phyloP scores from a whole-genome alignment of 2,888 invertebrate species.

The Brachypterus glaber region DNA sequence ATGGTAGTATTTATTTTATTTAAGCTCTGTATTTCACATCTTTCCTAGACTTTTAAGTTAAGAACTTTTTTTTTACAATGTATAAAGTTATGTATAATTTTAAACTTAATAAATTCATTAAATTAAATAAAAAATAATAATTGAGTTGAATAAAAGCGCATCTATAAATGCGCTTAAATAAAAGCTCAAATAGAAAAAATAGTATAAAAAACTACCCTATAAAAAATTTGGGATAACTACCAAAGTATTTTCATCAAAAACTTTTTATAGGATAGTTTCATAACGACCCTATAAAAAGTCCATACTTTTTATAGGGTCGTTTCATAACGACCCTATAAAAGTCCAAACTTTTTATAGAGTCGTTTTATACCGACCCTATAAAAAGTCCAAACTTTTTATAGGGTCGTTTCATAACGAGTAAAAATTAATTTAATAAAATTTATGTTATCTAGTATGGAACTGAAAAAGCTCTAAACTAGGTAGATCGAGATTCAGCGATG shows the following conservation, averaged over 20 bases:
- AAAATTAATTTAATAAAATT: too few relatives aligned
- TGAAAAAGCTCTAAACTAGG: slow-evolving; percentile 36
- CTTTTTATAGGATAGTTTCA: slow-evolving; percentile 10
- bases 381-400: too few relatives aligned
- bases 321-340: too few relatives aligned
- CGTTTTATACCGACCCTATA: too few relatives aligned
- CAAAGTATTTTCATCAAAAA: neutral
- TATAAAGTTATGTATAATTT: slow-evolving; percentile 7
- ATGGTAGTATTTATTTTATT: too few relatives aligned
- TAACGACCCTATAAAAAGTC: too few relatives aligned
- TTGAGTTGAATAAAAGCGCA: neutral
- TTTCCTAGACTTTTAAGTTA: too few relatives aligned
- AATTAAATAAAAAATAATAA: neutral
- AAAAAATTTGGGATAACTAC: slow-evolving; percentile 1
- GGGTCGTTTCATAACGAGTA: too few relatives aligned
- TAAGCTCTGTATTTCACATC: too few relatives aligned
- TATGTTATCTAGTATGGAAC: slow-evolving; percentile 33
- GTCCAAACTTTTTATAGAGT: too few relatives aligned
- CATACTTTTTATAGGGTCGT: too few relatives aligned
- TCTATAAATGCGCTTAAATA: too few relatives aligned
- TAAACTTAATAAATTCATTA: slow-evolving; percentile 4
- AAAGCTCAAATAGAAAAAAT: slow-evolving; percentile 1
- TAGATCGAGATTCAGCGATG: slow-evolving; percentile 33
- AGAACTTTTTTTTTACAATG: slow-evolving; percentile 8
- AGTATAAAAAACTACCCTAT: neutral